Base-by-base conservation (phyloP, 2,797 vertebrate genomes). In the Trachops cirrhosus region DNA sequence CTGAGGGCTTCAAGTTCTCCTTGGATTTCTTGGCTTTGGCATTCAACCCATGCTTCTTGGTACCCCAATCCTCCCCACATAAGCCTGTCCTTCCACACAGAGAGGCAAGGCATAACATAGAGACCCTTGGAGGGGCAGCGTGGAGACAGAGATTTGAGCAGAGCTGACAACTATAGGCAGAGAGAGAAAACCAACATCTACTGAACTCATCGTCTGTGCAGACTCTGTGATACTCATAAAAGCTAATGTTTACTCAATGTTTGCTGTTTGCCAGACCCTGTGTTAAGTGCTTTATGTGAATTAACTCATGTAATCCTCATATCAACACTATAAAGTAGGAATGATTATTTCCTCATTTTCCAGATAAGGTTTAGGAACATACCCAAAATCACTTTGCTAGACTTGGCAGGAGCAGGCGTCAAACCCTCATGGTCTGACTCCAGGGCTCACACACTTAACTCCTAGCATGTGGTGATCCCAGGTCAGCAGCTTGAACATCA, bases 201-300 rank as follows among this genome's bases (percentile, higher is more conserved):
- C 9, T 50, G 68, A 95, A 88, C 46, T 70, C 37, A 6, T 59
- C 71, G 37, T 70, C 75, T 74, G 37, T 57, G 39, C 80, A 91
- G 70, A 89, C 57, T 93, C 86, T 48, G 34, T 59, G 41, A 67
- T 62, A 70, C 82, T 83, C 78, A 41, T 80, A 75, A 95, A 93
- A 80, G 54, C 74, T 78, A 77, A 78, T 89, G 95, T 92, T 97
- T 92, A 94, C 83, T 91, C 68, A 80, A 24, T 12, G 15, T 8
- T 92, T 37, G 8, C 86, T 94, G 37, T 87, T 85, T 87, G 80
- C 87, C 29, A 92, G 82, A 86, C 93, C 83, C 80, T 70, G 52
- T 78, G 86, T 93, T 82, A 96, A 96, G 85, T 89, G 71, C 82
- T 93, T 94, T 74, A 83, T 37, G 77, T 37, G 62, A 84, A 96